Base-by-base conservation (phyloP, 2,797 vertebrate species). In the Poecilia gillii region DNA sequence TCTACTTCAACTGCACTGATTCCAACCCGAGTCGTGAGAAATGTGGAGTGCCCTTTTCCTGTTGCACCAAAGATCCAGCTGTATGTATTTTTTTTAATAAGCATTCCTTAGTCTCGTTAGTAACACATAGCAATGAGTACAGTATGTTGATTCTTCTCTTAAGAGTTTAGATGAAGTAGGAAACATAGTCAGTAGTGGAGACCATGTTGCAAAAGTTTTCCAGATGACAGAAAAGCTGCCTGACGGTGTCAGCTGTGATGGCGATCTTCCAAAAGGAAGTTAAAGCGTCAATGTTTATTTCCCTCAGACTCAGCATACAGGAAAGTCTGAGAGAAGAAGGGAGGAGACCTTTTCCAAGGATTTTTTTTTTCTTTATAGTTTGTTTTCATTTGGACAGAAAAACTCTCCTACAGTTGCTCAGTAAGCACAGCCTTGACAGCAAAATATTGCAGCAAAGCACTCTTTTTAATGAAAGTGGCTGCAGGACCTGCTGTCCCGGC, bases 1-100 rank as follows among this genome's bases (percentile, higher is more conserved):
- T 99, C 94, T 99, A 99, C 95, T 99, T 99, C 92, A 99, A 99
- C 94, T 99, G 99, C 95, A 99, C 98, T n/a, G 98, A 99, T 91
- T 95, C 96, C 76, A 99, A 99, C 0, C 97, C 98, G 20, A 99
- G 99, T 86, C 96, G 99, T 84, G 99, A 99, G 88, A 97, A 97
- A 84, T 99, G 99, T 0, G 99, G 99, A 0, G 99, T 99, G 43
- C 99, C 99, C 0, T 99, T 99, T 90, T 99, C 98, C 80, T 99
- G 98, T 94, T 99, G 98, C 86, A 99, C 98, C 89, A 99, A 99
- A 93, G 99, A 99, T 80, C 98, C 99, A 14, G 98, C 98, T 4
- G 99, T 99, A 95, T 93, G 97, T 95, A 59, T 73, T 11, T 53
- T 31, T 7, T 41, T 7, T 41, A 45, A 49, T 51, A 66, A n/a